Percentiles rank a stretch among this genome's conserved stretches.
Evolutionary conservation across 1,140 invertebrate genomes (phyloP).

Genomic region (Neoseiulus cucumeris): DNA sequence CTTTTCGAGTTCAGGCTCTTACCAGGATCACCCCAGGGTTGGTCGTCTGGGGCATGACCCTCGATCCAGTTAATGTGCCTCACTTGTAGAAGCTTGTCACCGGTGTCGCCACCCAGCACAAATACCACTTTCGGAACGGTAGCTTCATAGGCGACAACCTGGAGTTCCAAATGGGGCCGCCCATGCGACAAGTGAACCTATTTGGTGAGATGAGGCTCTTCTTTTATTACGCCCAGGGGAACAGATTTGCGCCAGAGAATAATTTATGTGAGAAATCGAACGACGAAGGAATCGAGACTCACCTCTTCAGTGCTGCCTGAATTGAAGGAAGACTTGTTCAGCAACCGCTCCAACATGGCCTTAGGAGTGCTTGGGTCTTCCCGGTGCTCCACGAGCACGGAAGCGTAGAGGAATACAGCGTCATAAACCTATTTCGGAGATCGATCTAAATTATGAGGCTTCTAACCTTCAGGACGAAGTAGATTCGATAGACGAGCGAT

Average conservation of each 20-base stretch:
- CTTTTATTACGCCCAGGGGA: too few relatives aligned
- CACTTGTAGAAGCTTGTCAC: not conserved
- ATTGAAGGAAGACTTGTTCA: slow-evolving; percentile 10
- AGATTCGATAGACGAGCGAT: too few relatives aligned
- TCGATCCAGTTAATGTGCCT: not conserved
- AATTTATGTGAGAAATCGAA: too few relatives aligned
- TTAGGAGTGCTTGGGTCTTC: not conserved
- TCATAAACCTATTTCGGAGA: not conserved
- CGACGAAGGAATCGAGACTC: too few relatives aligned
- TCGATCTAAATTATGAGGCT: not conserved
- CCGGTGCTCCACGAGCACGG: not conserved
- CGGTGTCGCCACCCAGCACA: not conserved
- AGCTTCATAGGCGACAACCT: not conserved
- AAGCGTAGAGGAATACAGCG: not conserved
- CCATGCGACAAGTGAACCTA: not conserved
- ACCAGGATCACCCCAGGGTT: slow-evolving; percentile 8
- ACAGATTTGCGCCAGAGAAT: too few relatives aligned
- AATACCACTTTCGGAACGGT: not conserved
- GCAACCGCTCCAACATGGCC: not conserved
- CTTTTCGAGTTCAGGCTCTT: not conserved
- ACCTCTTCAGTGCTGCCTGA: slow-evolving; percentile 8
- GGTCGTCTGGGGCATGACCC: not conserved
- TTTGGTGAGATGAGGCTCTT: too few relatives aligned
- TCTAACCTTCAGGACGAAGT: too few relatives aligned
- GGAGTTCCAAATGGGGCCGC: not conserved